Conservation (phyloP, 2,113 vertebrate species). For the Atrichornis clamosus region DNA sequence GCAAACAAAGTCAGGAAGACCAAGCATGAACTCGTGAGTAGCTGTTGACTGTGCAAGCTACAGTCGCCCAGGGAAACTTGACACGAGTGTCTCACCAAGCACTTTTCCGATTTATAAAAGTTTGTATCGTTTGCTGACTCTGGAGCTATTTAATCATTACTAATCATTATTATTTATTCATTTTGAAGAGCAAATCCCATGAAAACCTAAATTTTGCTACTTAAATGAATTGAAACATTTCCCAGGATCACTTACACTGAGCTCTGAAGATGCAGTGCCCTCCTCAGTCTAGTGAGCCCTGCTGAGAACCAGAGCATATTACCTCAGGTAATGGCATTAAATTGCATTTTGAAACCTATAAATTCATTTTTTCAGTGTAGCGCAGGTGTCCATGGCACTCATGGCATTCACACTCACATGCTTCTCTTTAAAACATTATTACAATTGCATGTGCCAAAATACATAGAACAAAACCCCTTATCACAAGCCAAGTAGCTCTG, state of each 20-base stretch:
- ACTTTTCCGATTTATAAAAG: background rate
- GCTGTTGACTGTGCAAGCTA: background rate
- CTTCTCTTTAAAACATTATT: background rate
- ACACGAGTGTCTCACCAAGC: fast-evolving
- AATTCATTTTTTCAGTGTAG: background rate
- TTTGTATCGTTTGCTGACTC: background rate
- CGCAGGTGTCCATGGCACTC: background rate
- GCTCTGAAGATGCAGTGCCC: background rate
- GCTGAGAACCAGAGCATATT: background rate
- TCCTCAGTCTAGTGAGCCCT: background rate
- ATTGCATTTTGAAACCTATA: background rate
- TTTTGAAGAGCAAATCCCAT: background rate
- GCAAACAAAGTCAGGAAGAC: background rate
- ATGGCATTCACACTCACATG: background rate
- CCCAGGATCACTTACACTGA: background rate
- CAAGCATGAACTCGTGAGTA: background rate
- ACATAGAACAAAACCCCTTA: background rate
- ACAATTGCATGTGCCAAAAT: background rate
- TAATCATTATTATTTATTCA: background rate
- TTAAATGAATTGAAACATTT: background rate
- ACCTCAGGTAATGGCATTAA: background rate
- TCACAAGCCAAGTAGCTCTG: background rate
- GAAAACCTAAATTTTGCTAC: background rate
- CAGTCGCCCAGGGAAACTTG: background rate
- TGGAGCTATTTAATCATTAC: background rate